Conservation (phyloP, 2,797 vertebrate genomes). For the Hoplostethus atlanticus region DNA sequence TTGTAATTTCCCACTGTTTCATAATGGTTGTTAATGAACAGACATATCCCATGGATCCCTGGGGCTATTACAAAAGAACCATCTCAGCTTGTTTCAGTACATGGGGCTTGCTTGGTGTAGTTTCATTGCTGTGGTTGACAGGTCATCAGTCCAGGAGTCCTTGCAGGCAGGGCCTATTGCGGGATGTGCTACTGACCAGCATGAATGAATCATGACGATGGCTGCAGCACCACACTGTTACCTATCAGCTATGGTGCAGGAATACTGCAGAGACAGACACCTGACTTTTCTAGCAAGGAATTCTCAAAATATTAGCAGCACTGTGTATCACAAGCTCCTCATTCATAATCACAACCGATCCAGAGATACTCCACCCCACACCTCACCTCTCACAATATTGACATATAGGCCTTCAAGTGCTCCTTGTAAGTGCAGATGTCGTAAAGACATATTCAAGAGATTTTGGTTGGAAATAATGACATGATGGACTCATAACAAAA, state of each 20-base stretch:
- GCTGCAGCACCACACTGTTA: conserved; percentile 30
- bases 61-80: conserved; percentile 49
- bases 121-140: conserved; percentile 23
- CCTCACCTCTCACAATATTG: neutral
- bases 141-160: conserved; percentile 16
- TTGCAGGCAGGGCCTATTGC: conserved; percentile 37
- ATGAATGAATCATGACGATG: conserved; percentile 43
- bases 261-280: neutral
- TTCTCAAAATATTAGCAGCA: conserved; percentile 43
- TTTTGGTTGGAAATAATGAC: too few species aligned
- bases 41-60: conserved; percentile 28
- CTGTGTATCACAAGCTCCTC: conserved; percentile 49
- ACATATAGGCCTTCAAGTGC: conserved; percentile 27
- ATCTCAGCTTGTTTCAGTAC: neutral
- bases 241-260: conserved; percentile 22
- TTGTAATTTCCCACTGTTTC: conserved; percentile 37
- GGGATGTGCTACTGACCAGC: conserved; percentile 30
- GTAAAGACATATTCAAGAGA: too few species aligned
- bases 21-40: conserved; percentile 45
- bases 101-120: neutral
- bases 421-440: neutral
- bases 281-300: conserved; percentile 19
- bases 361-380: neutral
- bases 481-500: too few species aligned
- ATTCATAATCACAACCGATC: neutral